Evolutionary conservation across 2,797 vertebrate species (phyloP).

Genomic region (Anas bernieri): DNA sequence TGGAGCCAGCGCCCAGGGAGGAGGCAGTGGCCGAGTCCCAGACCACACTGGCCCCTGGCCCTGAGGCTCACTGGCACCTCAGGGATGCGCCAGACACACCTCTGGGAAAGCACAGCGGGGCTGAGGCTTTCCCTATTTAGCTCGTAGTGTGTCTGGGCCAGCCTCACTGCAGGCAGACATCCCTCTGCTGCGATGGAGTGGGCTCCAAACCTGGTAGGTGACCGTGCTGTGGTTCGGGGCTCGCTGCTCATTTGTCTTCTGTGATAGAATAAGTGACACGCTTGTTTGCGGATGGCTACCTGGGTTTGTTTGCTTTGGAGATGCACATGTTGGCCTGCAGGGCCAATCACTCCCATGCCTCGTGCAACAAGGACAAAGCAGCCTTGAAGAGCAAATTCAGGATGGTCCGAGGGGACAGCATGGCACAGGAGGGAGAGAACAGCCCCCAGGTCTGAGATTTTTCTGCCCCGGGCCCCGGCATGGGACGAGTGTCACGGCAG

Average conservation of each 20-base stretch:
- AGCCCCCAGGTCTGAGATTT: neutral
- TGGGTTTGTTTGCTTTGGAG: conserved; percentile 73
- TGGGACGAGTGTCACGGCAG: neutral
- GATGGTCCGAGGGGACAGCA: neutral
- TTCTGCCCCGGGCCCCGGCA: neutral
- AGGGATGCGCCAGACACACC: conserved; percentile 64
- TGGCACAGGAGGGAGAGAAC: neutral
- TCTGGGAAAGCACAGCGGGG: conserved; percentile 6
- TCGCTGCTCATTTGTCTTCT: neutral
- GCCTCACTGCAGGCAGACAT: conserved; percentile 61
- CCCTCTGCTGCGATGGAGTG: conserved; percentile 64
- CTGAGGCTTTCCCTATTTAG: conserved; percentile 73
- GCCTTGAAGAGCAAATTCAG: neutral
- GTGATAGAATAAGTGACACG: neutral
- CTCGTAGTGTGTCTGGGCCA: conserved; percentile 25
- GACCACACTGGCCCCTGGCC: conserved; percentile 72
- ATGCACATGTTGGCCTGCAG: neutral
- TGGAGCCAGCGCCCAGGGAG: neutral
- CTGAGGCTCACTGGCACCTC: conserved; percentile 73
- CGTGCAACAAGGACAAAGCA: neutral
- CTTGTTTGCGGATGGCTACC: conserved; percentile 56
- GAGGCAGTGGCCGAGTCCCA: conserved; percentile 31
- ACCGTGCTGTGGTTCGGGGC: neutral
- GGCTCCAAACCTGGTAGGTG: conserved; percentile 79
- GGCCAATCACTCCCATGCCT: neutral